Evolutionary conservation across 1,140 invertebrate species (phyloP), one percentile per base, ranked within the genome.

Genomic region (Drosophila bocqueti): DNA sequence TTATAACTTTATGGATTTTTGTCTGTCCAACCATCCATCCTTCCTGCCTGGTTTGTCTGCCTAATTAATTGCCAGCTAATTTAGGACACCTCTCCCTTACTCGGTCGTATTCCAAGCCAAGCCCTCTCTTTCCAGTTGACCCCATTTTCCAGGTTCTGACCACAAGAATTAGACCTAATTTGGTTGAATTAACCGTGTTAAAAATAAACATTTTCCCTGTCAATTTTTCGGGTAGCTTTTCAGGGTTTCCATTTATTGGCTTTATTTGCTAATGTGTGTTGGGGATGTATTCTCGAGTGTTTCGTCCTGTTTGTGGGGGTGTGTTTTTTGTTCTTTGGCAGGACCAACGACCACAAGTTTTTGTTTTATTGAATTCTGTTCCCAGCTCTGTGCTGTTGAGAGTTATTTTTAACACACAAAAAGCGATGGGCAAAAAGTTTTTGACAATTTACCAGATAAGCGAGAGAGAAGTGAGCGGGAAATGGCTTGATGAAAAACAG

Each of bases 101-200:
- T 18, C 16, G 11, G 15, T 3, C 38, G 15, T 40, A 43, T 46
- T 40, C 24, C 54, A 6, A 46, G 54, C 60, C 74, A 60, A 71
- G 40, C 74, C 75, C 68, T 2, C 18, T 11, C 31, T 63, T 77
- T 73, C 45, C 75, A 72, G 57, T 46, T 66, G 73, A 78, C 75
- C 76, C 81, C 81, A 50, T 61, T 81, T 81, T 62, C 55, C 57
- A 71, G 61, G 59, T 36, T 60, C 57, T 83, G 76, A 76, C 81
- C 71, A 67, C 78, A 58, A 36, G 58, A 76, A 76, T 85, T 71
- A 68, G 66, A 34, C 68, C 65, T 58, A 63, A 76, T 76, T 68
- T 60, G 74, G 26, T 79, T 57, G 49, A 82, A 86, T 86, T 79
- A 68, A 67, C 83, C 64, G 15, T 47, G 72, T 81, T 86, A 72